phyloP scores from a whole-genome alignment of 1,140 invertebrate species.

The Stegodyphus dumicola region DNA sequence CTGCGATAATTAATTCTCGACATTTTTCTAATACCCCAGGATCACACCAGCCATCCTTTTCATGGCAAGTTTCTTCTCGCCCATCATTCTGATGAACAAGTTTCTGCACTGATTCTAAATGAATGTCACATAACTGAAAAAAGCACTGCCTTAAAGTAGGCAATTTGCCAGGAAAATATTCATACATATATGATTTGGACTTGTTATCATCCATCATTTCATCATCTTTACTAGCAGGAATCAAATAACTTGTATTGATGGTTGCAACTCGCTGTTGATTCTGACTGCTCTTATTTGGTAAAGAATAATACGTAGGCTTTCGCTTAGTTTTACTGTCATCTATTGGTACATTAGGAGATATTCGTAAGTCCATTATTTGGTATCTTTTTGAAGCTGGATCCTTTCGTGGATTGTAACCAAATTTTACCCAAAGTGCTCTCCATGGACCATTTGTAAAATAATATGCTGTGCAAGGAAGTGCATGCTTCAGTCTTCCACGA shows the following conservation, averaged over 20 bases:
- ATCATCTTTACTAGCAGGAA: neutral
- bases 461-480: constrained; percentile 84
- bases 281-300: constrained; percentile 43
- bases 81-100: constrained; percentile 72
- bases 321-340: constrained; percentile 26
- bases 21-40: constrained; percentile 62
- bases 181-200: constrained; percentile 3
- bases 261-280: constrained; percentile 10
- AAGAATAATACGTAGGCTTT: constrained; percentile 9
- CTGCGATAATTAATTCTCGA: constrained; percentile 31
- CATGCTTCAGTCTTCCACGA: constrained; percentile 77
- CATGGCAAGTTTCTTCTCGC: constrained; percentile 59
- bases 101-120: constrained; percentile 85
- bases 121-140: constrained; percentile 83
- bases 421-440: constrained; percentile 68
- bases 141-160: constrained; percentile 63
- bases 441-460: constrained; percentile 88
- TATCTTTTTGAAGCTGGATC: constrained; percentile 67
- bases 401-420: constrained; percentile 69
- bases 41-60: constrained; percentile 65
- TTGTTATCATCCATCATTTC: neutral
- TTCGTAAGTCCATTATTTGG: constrained; percentile 69
- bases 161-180: constrained; percentile 56
- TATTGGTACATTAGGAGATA: constrained; percentile 31
- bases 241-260: constrained; percentile 33